Percentiles rank a stretch among this genome's conserved stretches.
Conservation (phyloP, 2,888 invertebrate species). For the Eutolmus rufibarbis region DNA sequence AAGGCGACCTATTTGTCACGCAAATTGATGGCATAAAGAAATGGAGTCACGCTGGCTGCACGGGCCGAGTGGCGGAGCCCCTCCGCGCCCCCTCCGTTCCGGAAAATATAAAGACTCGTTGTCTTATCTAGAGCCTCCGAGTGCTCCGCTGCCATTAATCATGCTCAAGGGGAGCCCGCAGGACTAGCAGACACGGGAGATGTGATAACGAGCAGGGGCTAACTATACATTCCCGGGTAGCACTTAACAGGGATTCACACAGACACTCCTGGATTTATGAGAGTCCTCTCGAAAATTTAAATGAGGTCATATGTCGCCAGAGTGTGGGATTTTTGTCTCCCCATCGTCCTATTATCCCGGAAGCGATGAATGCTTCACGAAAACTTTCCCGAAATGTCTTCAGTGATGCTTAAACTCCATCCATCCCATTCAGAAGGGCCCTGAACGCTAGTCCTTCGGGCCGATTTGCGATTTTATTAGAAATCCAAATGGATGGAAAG, state of each 20-base stretch:
- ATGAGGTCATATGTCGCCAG: slow-evolving; percentile 10
- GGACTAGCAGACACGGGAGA: background rate
- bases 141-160: background rate
- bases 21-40: background rate
- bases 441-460: background rate
- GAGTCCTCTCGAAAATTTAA: background rate
- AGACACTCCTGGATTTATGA: background rate
- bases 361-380: background rate
- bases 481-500: background rate
- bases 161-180: background rate
- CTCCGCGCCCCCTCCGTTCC: background rate
- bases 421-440: background rate
- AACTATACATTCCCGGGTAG: background rate
- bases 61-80: background rate
- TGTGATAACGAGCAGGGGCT: background rate
- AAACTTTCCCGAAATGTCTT: background rate
- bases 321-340: background rate
- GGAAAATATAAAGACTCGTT: background rate
- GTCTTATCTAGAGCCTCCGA: background rate
- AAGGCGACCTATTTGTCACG: background rate
- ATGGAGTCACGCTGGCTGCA: background rate
- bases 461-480: background rate
- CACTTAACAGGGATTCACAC: slow-evolving; percentile 8
- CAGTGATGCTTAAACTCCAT: background rate
- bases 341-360: background rate